Evolutionary conservation across 2,113 vertebrate genomes (phyloP), one percentile per base, ranked within the genome.

Genomic region (Silurus glanis): DNA sequence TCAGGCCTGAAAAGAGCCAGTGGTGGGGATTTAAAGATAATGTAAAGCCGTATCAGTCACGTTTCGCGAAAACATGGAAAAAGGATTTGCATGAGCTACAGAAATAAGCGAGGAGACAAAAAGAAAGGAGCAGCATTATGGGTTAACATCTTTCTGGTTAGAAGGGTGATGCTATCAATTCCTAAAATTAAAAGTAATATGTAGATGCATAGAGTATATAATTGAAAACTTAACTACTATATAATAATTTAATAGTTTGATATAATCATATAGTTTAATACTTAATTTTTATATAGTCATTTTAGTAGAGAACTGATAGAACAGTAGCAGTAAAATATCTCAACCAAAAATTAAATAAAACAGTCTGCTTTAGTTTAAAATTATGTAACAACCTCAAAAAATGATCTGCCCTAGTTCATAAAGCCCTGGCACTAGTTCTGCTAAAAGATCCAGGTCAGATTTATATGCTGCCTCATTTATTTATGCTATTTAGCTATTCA

Each of bases 1-100:
- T 64, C 61, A 37, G 25, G 59, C 47, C 19, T 79, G 61, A 85
- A 85, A 85, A 78, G 66, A 85, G n/a, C 47, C 13, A 23, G 47
- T 79, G 51, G 74, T 55, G 25, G 72, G 25, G 47, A 45, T 76
- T 84, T 84, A n/a, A n/a, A 71, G 53, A 83, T 83, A 85, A 78
- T 79, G 83, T 79, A 49, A 25, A 53, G n/a, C 72, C 78, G 75
- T 25, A 76, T 74, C 25, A 66, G 59, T 76, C 49, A 56, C 23
- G 25, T 25, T 66, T 59, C 53, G 6, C n/a, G 28, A 72, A 62
- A 47, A 75, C 25, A 79, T 49, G n/a, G n/a, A 53, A 71, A 69
- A 56, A 17, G 3, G 7, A 83, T 71, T 83, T 78, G 55, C 72
- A 87, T 78, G 83, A 78, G 69, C 58, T 62, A 47, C n/a, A 64